A percentile compares a stretch with the other conserved stretches of the same genome.
phyloP scores from a whole-genome alignment of 2,888 invertebrate species.

The Eristalis tenax region DNA sequence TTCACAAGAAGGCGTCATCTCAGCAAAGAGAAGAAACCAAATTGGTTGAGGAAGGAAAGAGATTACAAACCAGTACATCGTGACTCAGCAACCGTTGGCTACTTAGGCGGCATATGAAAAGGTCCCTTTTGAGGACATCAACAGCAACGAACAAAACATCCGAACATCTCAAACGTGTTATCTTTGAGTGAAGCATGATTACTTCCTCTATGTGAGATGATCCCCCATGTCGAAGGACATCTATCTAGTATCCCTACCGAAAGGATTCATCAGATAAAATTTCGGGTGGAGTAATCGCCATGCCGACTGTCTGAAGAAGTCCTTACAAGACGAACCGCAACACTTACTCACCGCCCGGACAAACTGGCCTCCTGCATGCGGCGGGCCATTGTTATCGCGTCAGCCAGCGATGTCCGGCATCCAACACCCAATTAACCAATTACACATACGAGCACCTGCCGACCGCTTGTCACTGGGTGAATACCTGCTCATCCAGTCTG shows the following conservation, averaged over 20 bases:
- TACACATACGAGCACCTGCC: constrained; percentile 66
- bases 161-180: too few relatives aligned
- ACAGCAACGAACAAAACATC: too few relatives aligned
- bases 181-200: too few relatives aligned
- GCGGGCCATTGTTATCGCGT: constrained; percentile 12
- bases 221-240: too few relatives aligned
- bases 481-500: constrained; percentile 9
- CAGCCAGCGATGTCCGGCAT: constrained; percentile 24
- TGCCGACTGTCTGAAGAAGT: constrained; percentile 14
- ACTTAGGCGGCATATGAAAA: too few relatives aligned
- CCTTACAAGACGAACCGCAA: constrained; percentile 23
- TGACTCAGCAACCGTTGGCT: too few relatives aligned
- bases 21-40: too few relatives aligned
- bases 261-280: neutral
- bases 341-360: constrained; percentile 38
- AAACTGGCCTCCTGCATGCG: constrained; percentile 8
- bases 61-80: too few relatives aligned
- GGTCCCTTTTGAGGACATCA: too few relatives aligned
- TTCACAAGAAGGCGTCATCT: too few relatives aligned
- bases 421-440: constrained; percentile 67
- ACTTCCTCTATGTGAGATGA: too few relatives aligned
- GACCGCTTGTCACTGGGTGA: constrained; percentile 41
- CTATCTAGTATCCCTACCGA: neutral
- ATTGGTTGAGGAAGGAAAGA: too few relatives aligned
- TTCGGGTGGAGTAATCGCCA: neutral